Base-by-base conservation (phyloP, 1,140 invertebrate species). In the Gonioctena quinquepunctata region DNA sequence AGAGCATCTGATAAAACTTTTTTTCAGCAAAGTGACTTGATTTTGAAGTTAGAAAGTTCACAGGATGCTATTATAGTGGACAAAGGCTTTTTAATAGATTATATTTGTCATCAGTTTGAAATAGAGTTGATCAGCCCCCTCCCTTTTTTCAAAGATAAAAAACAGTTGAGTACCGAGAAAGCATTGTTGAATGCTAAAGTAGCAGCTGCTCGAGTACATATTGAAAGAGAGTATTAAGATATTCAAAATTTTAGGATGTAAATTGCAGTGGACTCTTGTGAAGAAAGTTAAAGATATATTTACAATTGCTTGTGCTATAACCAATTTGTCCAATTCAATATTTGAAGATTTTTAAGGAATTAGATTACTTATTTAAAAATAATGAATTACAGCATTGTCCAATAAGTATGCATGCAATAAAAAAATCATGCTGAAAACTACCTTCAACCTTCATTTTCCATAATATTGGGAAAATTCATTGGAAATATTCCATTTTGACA, bases 261-360 rank as follows among this genome's bases (percentile, higher is more conserved):
- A 21, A 52, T 50, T 71, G 19, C 57, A 13, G 26, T 23, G 22
- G 11, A 22, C 52, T 26, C 33, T 72, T n/a, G 56, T 73, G 6
- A 64, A 61, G 7, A 18, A 66, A 27, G 19, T 66, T 27, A 28
- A 74, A 11, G 59, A 79, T 49, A 78, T 80, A 42, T 76, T 79
- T 25, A 73, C 21, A 52, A 69, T 78, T 57, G 69, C 73, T 50
- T 79, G 73, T 68, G 77, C 65, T 21, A 70, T 68, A 6, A 65
- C 72, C 1, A 79, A 79, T 71, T 56, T 78, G 8, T 71, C 73
- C 57, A 57, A 59, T 19, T 73, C 76, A 8, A 76, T 78, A 48
- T 65, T 79, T 54, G 63, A 26, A 66, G 3, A 54, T 61, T 68
- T 68, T 61, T 62, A 67, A 65, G 18, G 59, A 67, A 26, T 66